Evolutionary conservation across 2,888 invertebrate genomes (phyloP), one percentile per base, ranked within the genome.

Genomic region (Drosophila atripex): DNA sequence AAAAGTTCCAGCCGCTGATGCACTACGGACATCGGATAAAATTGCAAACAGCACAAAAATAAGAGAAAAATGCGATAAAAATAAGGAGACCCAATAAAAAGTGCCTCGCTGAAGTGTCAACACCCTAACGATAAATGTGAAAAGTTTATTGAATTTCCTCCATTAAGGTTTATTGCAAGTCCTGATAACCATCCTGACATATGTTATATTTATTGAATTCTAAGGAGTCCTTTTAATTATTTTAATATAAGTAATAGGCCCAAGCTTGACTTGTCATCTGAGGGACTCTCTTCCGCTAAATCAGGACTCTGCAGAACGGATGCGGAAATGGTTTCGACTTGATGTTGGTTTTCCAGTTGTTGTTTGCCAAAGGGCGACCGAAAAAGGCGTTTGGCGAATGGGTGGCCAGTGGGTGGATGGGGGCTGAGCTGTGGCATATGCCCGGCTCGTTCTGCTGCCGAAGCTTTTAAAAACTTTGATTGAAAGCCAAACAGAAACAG

Each of bases 1-100:
- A 85, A 86, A 88, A 85, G 84, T 88, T 86, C 71, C 84, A 84
- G 86, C 80, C 84, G 76, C 71, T 76, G 74, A 86, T 86, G 83
- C 86, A 85, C 79, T 77, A 78, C 87, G 55, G 73, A 53, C 79
- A 60, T 66, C 71, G 73, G 85, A 64, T 75, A 70, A 86, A 82
- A 84, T 73, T 73, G 72, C 78, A 78, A 58, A 61, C 16, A 47
- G 23, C 35, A 43, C 43, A 71, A 71, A 59, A 72, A 71, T 68
- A 66, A 78, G 76, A 58, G 39, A 53, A 45, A 68, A 74, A 53
- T 65, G 39, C 43, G 39, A 45, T 32, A 61, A 51, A 70, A 69
- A 28, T 43, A 49, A 43, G 39, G 25, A 39, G 46, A 49, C 9
- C n/a, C 25, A 23, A 12, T 18, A 28, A 21, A 46, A 52, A 46